Evolutionary conservation across 2,113 vertebrate genomes (phyloP), one percentile per base, ranked within the genome.

Genomic region (Psephotus haematonotus): DNA sequence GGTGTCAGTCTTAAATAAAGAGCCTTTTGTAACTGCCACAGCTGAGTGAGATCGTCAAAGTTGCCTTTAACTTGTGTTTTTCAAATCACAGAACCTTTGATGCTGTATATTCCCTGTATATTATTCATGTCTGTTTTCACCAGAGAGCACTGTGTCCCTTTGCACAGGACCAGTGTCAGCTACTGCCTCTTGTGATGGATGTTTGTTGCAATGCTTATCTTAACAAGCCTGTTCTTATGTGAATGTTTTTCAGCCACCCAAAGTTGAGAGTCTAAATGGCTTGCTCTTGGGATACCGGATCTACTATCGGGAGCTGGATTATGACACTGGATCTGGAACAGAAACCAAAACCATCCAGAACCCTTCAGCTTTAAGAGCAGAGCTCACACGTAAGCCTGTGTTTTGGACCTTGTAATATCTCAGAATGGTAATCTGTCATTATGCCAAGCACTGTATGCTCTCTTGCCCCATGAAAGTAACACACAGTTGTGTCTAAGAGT

Each of bases 231-330:
- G 2, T 69, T 91, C 33, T 69, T 35, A 5, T 28, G 1, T 44
- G 59, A 76, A 39, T 89, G 39, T 96, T 85, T 97, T 86, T 7
- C 94, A 99, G 99, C 98, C 98, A 12, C 99, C 99, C 7, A 98
- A 95, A 60, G 98, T 97, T 1, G 98, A 98, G 93, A 98, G 98
- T 47, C 83, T 99, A 43, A 99, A 99, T 1, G 99, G 99, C 16
- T 98, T 99, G 60, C 94, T 99, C 68, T 86, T 99, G 95, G 99
- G 99, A 9, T 99, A 99, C 93, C 97, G 99, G 23, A 98, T 99
- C 90, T 99, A 99, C 98, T 99, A 99, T 85, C 97, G 98, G 18
- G 99, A 99, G 96, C 98, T 99, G 90, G 98, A 98, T 15, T 96
- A 96, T 0, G 99, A 99, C 92, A 23, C 88, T 2, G 96, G 97